Evolutionary conservation across 2,888 invertebrate species (phyloP).

Genomic region (Drosophila borborema): DNA sequence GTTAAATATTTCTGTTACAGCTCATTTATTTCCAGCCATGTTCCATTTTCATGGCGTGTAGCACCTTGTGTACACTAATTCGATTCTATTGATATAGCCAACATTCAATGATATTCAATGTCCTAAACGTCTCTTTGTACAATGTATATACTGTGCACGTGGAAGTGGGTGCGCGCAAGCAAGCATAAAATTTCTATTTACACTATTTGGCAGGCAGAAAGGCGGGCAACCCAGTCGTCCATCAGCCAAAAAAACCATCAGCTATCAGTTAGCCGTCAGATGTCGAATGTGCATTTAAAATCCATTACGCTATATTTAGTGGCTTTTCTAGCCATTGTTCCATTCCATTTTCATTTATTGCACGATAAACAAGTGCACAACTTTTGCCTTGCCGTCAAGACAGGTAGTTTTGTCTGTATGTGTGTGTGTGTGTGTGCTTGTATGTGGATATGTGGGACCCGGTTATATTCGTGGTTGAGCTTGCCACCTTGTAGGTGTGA

Average conservation of each 20-base stretch:
- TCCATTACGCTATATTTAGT: slow-evolving; percentile 69
- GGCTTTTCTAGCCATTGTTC: slow-evolving; percentile 61
- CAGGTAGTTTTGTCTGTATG: slow-evolving; percentile 38
- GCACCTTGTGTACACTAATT: slow-evolving; percentile 22
- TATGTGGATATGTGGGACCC: slow-evolving; percentile 6
- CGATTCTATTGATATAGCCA: slow-evolving; percentile 36
- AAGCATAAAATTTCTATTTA: slow-evolving; percentile 55
- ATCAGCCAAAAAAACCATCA: slow-evolving; percentile 40
- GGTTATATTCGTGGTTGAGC: slow-evolving; percentile 17
- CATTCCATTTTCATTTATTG: slow-evolving; percentile 66
- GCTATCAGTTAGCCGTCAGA: slow-evolving; percentile 60
- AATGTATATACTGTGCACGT: slow-evolving; percentile 2
- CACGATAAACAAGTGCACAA: slow-evolving; percentile 61
- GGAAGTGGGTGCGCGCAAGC: slow-evolving; percentile 34
- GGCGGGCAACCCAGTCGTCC: slow-evolving; percentile 18
- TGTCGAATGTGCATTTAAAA: slow-evolving; percentile 70
- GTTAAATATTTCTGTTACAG: slow-evolving; percentile 18
- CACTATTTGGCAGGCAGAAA: slow-evolving; percentile 40
- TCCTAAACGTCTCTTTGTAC: slow-evolving; percentile 21
- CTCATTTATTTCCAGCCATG: slow-evolving; percentile 26
- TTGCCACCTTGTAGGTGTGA: not conserved
- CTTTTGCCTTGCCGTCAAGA: slow-evolving; percentile 36
- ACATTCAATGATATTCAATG: slow-evolving; percentile 29
- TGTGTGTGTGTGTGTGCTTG: not conserved
- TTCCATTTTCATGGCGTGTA: slow-evolving; percentile 23